Evolutionary conservation across 2,113 vertebrate genomes (phyloP).

Genomic region (Centropus bengalensis): DNA sequence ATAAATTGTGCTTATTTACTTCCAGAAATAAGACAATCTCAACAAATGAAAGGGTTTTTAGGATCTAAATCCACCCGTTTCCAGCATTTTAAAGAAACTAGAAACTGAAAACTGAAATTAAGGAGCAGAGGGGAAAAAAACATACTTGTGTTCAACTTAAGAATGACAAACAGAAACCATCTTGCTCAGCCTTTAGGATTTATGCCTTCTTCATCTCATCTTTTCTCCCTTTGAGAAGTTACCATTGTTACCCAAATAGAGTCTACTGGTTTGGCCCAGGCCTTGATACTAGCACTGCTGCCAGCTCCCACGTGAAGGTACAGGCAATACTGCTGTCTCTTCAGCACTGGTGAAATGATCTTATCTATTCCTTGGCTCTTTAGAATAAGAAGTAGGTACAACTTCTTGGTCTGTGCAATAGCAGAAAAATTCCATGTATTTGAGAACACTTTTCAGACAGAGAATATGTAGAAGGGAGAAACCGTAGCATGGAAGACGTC

Average conservation of each 20-base stretch:
- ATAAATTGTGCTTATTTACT: not conserved
- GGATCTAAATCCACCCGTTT: not conserved
- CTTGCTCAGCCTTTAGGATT: not conserved
- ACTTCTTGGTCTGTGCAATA: not conserved
- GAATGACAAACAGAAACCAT: not conserved
- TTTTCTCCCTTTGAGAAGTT: not conserved
- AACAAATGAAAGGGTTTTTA: not conserved
- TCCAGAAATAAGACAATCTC: not conserved
- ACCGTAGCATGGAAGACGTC: not conserved
- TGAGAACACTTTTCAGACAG: not conserved
- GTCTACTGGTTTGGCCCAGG: not conserved
- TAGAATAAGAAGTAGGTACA: not conserved
- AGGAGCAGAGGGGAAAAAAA: not conserved
- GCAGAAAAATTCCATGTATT: not conserved
- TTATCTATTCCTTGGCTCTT: not conserved
- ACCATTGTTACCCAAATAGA: not conserved
- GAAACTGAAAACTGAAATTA: not conserved
- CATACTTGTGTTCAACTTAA: not conserved
- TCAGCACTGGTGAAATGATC: not conserved
- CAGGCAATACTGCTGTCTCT: not conserved
- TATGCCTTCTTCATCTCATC: not conserved
- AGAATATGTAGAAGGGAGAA: not conserved
- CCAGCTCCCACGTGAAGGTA: not conserved
- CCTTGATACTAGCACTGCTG: not conserved
- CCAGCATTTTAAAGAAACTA: not conserved